phyloP scores from a whole-genome alignment of 2,113 vertebrate species.

The Leptobrachium leishanense region DNA sequence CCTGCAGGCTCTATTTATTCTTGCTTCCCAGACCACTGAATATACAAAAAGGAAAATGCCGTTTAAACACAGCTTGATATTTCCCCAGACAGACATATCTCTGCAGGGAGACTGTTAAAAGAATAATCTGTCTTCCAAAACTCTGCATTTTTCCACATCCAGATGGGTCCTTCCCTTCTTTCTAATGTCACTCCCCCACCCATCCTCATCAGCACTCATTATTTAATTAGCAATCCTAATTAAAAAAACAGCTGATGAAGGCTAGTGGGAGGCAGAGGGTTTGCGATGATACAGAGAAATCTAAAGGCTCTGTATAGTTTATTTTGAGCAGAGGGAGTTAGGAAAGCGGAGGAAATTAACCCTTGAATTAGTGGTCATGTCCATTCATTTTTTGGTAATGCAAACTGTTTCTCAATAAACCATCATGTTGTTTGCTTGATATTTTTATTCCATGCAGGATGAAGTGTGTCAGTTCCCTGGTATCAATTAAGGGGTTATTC shows the following conservation, averaged over 20 bases:
- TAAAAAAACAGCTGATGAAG: constrained; percentile 47
- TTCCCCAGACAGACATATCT: constrained; percentile 16
- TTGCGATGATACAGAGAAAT: neutral
- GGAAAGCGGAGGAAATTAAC: too few relatives aligned
- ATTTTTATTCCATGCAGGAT: too few relatives aligned
- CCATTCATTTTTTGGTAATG: too few relatives aligned
- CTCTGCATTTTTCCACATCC: constrained; percentile 2
- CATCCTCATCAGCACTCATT: constrained; percentile 43
- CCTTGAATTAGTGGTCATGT: too few relatives aligned
- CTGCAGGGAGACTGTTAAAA: constrained; percentile 11
- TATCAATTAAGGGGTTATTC: too few relatives aligned
- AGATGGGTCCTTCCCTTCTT: constrained; percentile 39
- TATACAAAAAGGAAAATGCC: constrained; percentile 7
- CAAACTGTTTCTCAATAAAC: too few relatives aligned
- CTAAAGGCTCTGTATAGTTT: neutral
- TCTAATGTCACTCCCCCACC: constrained; percentile 18
- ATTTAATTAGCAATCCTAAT: constrained; percentile 50
- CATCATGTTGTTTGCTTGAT: too few relatives aligned
- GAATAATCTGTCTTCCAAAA: constrained; percentile 32
- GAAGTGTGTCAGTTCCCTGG: too few relatives aligned
- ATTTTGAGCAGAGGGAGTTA: neutral
- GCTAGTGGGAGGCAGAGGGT: constrained; percentile 43
- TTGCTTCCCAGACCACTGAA: too few relatives aligned
- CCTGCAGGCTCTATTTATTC: too few relatives aligned
- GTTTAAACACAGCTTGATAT: constrained; percentile 35